Conservation (phyloP, 2,888 invertebrate genomes). For the Caradrina kadenii region DNA sequence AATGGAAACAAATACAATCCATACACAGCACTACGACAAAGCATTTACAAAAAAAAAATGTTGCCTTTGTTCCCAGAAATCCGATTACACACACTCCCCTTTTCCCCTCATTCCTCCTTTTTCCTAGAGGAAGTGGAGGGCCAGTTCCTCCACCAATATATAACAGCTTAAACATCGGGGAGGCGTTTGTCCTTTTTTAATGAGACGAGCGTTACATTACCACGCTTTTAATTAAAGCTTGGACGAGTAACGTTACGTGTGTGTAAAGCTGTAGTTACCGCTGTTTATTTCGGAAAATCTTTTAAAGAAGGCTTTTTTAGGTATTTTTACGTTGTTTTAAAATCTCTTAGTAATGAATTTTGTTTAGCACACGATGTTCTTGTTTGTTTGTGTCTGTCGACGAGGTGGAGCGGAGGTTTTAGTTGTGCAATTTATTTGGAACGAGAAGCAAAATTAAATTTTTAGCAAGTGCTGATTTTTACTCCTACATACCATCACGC, state of each 20-base stretch:
- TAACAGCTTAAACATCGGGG: slow-evolving; percentile 34
- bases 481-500: no score
- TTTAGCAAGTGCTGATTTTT: no score
- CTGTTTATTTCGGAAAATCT: slow-evolving; percentile 7
- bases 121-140: no score
- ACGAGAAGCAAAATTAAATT: not conserved
- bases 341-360: not conserved
- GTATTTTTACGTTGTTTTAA: not conserved
- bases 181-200: slow-evolving; percentile 52
- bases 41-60: slow-evolving; percentile 19
- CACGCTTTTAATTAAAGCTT: slow-evolving; percentile 48
- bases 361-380: not conserved
- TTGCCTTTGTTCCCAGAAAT: slow-evolving; percentile 42
- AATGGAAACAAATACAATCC: slow-evolving; percentile 2
- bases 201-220: slow-evolving; percentile 51
- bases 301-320: slow-evolving; percentile 8
- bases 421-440: not conserved
- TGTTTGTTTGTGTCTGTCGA: not conserved
- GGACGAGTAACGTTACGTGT: slow-evolving; percentile 9
- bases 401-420: not conserved
- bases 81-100: slow-evolving; percentile 43
- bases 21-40: not conserved
- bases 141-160: slow-evolving; percentile 25
- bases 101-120: not conserved
- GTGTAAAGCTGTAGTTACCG: slow-evolving; percentile 6